phyloP scores from a whole-genome alignment of 2,797 vertebrate genomes.

The Notamacropus eugenii region DNA sequence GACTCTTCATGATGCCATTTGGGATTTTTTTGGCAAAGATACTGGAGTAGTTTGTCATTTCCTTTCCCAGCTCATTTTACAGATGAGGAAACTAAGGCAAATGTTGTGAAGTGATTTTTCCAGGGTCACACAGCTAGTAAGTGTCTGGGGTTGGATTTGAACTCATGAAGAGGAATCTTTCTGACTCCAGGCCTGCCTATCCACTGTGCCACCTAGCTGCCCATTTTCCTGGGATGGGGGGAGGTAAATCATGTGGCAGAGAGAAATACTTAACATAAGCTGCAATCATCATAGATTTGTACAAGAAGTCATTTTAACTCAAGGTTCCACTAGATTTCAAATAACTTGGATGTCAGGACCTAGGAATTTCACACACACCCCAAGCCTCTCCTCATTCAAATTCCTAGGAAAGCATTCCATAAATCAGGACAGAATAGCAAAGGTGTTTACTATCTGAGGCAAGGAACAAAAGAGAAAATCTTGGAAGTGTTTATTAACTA shows the following conservation, averaged over 20 bases:
- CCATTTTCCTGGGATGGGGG: not conserved
- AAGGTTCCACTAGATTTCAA: not conserved
- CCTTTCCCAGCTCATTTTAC: not conserved
- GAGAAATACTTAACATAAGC: not conserved
- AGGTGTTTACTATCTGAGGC: slow-evolving; percentile 69
- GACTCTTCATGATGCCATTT: not conserved
- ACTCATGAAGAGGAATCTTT: not conserved
- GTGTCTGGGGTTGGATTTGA: not conserved
- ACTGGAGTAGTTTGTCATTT: not conserved
- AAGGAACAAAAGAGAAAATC: slow-evolving; percentile 63
- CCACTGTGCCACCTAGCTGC: not conserved
- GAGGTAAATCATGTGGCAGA: not conserved
- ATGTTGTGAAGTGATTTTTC: not conserved
- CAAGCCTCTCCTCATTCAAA: not conserved
- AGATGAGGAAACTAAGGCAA: not conserved
- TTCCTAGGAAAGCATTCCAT: slow-evolving; percentile 57
- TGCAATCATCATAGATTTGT: not conserved
- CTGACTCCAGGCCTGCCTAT: not conserved
- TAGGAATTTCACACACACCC: not conserved
- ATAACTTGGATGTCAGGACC: not conserved
- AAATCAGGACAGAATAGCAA: slow-evolving; percentile 55
- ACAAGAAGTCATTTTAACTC: not conserved
- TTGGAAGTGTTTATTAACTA: slow-evolving; percentile 70
- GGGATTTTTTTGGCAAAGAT: not conserved
- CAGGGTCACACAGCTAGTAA: not conserved